Evolutionary conservation across 2,113 vertebrate species (phyloP).

Genomic region (Lasiurus borealis): DNA sequence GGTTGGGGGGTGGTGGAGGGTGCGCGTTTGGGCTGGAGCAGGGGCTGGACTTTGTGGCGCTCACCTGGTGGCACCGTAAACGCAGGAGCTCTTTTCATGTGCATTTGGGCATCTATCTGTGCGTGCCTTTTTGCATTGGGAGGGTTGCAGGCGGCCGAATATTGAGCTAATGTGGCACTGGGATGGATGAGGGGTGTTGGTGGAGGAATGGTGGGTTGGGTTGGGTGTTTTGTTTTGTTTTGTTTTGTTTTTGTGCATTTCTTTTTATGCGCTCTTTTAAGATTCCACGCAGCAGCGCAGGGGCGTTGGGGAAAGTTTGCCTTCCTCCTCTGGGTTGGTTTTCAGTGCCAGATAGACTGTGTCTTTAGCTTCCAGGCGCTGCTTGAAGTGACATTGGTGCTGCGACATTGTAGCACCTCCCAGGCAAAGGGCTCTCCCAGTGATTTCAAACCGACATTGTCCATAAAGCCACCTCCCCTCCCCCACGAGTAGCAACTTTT

Average conservation of each 20-base stretch:
- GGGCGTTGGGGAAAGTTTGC: no score
- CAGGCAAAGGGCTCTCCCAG: no score
- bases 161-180: background rate
- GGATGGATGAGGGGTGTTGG: background rate
- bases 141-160: constrained; percentile 32
- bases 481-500: no score
- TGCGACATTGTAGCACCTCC: no score
- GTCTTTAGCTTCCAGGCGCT: no score
- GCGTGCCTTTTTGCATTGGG: background rate
- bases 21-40: background rate
- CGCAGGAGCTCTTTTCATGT: constrained; percentile 37
- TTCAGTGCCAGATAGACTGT: no score
- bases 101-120: background rate
- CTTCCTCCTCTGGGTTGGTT: no score
- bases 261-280: background rate
- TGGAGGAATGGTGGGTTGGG: background rate
- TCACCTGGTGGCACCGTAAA: background rate
- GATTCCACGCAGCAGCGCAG: no score
- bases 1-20: background rate
- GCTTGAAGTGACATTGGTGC: no score
- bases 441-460: no score
- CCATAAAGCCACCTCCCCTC: no score
- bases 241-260: background rate
- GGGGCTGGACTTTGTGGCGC: background rate
- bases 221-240: no score